Evolutionary conservation across 2,113 vertebrate species (phyloP).

Genomic region (Zapornia atra): DNA sequence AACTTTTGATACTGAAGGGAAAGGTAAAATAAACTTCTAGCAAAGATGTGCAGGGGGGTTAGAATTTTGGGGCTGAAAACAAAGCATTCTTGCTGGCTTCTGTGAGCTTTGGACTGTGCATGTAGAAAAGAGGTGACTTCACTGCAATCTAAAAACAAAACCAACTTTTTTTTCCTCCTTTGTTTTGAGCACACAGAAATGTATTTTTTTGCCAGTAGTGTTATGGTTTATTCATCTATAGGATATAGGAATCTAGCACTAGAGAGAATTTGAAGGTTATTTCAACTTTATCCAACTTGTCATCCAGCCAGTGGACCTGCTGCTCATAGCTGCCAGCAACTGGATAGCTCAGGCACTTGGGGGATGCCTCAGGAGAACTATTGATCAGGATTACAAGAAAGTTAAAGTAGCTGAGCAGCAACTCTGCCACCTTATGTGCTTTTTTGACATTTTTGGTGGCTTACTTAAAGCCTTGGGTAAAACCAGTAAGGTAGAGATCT

Average conservation of each 20-base stretch:
- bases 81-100: background rate
- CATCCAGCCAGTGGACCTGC: background rate
- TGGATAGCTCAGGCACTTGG: background rate
- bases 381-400: background rate
- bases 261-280: background rate
- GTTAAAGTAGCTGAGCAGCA: background rate
- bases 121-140: background rate
- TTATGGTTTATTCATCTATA: background rate
- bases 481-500: background rate
- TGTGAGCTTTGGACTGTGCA: background rate
- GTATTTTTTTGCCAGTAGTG: background rate
- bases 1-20: background rate
- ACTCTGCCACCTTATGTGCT: background rate
- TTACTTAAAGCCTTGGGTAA: background rate
- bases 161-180: background rate
- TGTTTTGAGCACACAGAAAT: background rate
- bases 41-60: background rate
- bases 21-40: background rate
- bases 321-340: background rate
- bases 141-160: background rate
- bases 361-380: background rate
- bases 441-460: background rate
- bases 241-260: background rate
- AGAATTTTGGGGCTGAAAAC: background rate
- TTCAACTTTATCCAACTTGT: background rate